Evolutionary conservation across 2,113 vertebrate genomes (phyloP).

Genomic region (Burhinus bistriatus): DNA sequence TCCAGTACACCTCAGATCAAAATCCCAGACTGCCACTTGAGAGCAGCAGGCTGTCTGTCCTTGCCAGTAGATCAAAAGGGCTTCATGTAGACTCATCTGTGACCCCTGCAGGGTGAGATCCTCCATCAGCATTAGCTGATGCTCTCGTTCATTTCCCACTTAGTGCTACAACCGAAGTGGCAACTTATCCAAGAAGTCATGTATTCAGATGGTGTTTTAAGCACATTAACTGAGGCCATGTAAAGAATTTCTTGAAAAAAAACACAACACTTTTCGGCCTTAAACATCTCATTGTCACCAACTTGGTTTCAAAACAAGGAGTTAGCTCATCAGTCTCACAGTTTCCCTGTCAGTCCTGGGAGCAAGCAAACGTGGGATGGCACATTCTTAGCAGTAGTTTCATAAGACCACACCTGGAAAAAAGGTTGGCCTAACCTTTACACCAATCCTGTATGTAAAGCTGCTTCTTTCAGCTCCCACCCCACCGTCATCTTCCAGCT

Average conservation of each 20-base stretch:
- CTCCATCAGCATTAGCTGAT: background rate
- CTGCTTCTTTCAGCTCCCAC: background rate
- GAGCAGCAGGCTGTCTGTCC: background rate
- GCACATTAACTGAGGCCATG: background rate
- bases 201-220: background rate
- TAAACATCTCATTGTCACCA: background rate
- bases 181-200: background rate
- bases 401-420: background rate
- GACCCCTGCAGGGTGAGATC: background rate
- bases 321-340: background rate
- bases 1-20: background rate
- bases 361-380: fast-evolving
- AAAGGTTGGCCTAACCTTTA: background rate
- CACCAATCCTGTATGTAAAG: background rate
- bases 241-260: background rate
- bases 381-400: background rate
- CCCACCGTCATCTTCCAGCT: background rate
- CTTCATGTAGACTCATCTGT: background rate
- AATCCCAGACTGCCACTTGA: background rate
- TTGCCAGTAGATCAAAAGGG: background rate
- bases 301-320: background rate
- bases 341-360: background rate
- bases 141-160: background rate
- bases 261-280: background rate
- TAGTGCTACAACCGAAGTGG: background rate